phyloP scores from a whole-genome alignment of 2,888 invertebrate genomes.

The Drosophila tripunctata region DNA sequence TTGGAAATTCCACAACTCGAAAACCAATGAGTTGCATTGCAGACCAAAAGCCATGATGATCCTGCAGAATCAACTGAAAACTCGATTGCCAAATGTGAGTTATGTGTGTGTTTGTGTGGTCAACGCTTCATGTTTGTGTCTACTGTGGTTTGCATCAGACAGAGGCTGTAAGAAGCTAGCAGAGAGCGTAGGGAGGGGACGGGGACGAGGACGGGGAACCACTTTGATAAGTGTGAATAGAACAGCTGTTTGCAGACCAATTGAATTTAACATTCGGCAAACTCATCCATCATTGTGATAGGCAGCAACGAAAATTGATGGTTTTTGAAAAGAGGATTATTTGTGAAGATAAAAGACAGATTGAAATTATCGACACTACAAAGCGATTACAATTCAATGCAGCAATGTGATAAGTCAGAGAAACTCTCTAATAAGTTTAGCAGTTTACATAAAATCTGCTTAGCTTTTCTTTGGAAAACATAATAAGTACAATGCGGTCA shows the following conservation, averaged over 20 bases:
- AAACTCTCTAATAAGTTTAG: no score
- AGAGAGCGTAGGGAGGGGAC: no score
- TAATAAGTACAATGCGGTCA: no score
- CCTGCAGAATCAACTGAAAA: not conserved
- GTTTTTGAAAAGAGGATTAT: not conserved
- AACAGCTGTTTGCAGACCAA: constrained; percentile 22
- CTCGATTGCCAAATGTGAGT: constrained; percentile 3
- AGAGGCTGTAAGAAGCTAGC: not conserved
- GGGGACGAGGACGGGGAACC: not conserved
- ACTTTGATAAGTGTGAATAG: not conserved
- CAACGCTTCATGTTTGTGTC: constrained; percentile 20
- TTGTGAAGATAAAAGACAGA: not conserved
- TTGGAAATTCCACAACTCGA: constrained; percentile 18
- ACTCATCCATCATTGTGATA: constrained; percentile 29
- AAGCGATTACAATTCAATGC: not conserved
- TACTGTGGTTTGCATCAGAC: constrained; percentile 13
- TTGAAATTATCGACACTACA: not conserved
- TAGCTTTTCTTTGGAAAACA: no score
- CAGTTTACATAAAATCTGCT: no score
- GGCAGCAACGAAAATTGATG: constrained; percentile 9
- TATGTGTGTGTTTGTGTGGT: constrained; percentile 21
- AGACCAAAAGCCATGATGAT: not conserved
- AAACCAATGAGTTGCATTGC: constrained; percentile 33
- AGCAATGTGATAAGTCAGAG: not conserved
- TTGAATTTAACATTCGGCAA: constrained; percentile 31